Base-by-base conservation (phyloP, 2,113 vertebrate genomes). In the Tetraodon nigroviridis region DNA sequence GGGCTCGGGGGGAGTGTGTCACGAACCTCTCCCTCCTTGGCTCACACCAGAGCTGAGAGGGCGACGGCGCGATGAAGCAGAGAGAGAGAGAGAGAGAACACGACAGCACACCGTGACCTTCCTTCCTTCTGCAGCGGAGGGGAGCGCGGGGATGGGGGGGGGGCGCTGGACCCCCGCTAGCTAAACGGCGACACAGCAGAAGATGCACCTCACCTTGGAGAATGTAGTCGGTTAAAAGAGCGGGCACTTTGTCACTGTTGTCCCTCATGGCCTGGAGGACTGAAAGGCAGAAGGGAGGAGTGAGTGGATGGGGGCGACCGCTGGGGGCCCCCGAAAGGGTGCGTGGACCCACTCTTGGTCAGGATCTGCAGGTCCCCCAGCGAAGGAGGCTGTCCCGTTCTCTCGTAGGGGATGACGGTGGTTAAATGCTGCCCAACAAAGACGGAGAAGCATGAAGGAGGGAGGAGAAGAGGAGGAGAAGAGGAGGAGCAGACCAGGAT, bases 361-460 rank as follows among this genome's bases (percentile, higher is more conserved):
- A 99, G 85, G 60, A 95, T 92, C 50, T 98, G 95, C 55, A 99
- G 95, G 85, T 99, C 96, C 87, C 95, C 93, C 18, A 95, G 87
- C 16, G 95, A 94, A 1, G 94, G 95, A 7, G 97, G 91, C 6
- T 89, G 91, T 52, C 90, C 93, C 84, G 93, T 97, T 73, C 93
- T 96, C 89, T 98, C 94, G 6, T 99, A 99, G 44, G 97, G 97
- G 80, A 99, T 99, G 69, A 98, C 94, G 12, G 97, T 99, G 48
- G 94, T 98, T 84, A 99, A 87, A 80, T 97, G 97, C 97, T 99
- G 66, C 29, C 29, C 40, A 44, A 16, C 61, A 18, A 19, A 46
- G 55, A 37, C 13, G 44, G 17, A 55, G 4, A 15, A 17, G 47
- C 1, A 53, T 16, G 13, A 46, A 46, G 44, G 15, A 37, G 32